Percentiles rank a stretch among this genome's conserved stretches.
phyloP scores from a whole-genome alignment of 2,797 vertebrate species.

The Sciurus carolinensis region DNA sequence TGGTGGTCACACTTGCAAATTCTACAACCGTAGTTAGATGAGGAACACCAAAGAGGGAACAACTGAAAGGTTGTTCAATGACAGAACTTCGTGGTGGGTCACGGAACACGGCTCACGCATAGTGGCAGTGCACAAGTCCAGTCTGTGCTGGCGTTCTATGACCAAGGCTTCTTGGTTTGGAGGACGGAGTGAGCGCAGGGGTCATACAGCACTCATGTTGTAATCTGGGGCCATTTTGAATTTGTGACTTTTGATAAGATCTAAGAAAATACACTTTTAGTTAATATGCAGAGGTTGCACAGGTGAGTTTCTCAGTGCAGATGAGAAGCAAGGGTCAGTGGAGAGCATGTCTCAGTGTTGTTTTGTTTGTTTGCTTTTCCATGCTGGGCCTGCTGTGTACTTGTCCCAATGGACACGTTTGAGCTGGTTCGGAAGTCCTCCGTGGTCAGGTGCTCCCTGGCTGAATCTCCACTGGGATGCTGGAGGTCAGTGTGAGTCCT shows the following conservation, averaged over 20 bases:
- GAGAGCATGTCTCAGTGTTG: background rate
- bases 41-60: too few species aligned
- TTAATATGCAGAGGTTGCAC: background rate
- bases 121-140: background rate
- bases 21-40: background rate
- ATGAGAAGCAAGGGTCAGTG: background rate
- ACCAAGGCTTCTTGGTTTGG: too few species aligned
- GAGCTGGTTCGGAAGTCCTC: background rate
- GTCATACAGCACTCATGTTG: background rate
- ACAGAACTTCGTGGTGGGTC: background rate
- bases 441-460: rapidly evolving
- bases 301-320: background rate
- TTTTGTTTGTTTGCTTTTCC: background rate
- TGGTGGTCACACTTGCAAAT: background rate
- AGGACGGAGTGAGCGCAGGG: rapidly evolving
- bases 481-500: background rate
- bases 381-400: background rate
- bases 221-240: background rate
- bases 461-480: background rate
- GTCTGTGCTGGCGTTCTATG: background rate
- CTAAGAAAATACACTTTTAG: background rate
- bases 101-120: background rate
- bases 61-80: background rate
- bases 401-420: background rate
- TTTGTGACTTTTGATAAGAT: background rate